Conservation (phyloP, 2,113 vertebrate species). For the Charina bottae region DNA sequence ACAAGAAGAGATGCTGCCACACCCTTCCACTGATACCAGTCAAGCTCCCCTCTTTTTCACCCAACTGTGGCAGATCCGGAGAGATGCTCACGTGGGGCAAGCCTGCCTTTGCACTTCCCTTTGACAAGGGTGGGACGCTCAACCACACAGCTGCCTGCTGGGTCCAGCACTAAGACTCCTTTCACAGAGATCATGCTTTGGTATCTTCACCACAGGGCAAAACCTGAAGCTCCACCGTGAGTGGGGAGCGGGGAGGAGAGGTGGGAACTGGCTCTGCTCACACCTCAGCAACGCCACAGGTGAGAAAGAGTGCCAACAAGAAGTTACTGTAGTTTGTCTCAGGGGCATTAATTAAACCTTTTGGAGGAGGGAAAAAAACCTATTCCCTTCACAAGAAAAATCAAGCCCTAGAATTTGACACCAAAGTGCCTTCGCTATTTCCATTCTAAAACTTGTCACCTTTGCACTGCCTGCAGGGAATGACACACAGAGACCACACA, state of each 20-base stretch:
- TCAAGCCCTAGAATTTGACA: conserved; percentile 14
- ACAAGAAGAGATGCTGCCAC: too few relatives aligned
- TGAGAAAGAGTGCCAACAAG: conserved; percentile 30
- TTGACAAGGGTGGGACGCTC: too few relatives aligned
- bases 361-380: not conserved
- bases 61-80: not conserved
- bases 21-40: not conserved
- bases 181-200: not conserved
- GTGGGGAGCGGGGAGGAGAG: not conserved
- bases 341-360: conserved; percentile 42
- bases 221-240: not conserved
- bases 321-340: conserved; percentile 22
- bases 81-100: not conserved
- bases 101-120: not conserved
- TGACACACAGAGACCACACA: not conserved
- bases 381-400: conserved; percentile 24
- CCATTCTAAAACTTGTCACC: conserved; percentile 10
- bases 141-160: not conserved
- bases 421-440: not conserved
- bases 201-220: not conserved
- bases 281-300: not conserved
- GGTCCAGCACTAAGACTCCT: not conserved
- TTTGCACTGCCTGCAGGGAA: not conserved
- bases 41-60: not conserved
- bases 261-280: not conserved